A percentile compares a stretch with the other conserved stretches of the same genome.
Conservation (phyloP, 2,888 invertebrate species). For the Cosmia pyralina region DNA sequence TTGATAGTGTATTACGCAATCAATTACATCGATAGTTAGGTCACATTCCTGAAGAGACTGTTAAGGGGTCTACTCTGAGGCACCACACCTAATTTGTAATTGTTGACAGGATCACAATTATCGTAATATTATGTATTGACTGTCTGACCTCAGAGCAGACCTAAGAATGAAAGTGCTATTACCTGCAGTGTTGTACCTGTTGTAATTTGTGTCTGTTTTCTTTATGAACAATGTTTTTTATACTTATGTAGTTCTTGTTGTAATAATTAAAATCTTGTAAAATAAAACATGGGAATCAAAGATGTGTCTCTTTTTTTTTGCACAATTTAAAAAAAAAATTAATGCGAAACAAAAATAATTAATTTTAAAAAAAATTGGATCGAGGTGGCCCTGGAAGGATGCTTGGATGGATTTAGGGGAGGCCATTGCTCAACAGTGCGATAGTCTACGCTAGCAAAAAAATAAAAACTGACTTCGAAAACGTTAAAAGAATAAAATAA, state of each 20-base stretch:
- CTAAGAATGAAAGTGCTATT: background rate
- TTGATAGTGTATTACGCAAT: too few relatives aligned
- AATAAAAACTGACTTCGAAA: too few relatives aligned
- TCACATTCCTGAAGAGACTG: too few relatives aligned
- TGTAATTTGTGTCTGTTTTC: background rate
- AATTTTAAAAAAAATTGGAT: background rate
- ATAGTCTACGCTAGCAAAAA: too few relatives aligned
- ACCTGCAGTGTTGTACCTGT: too few relatives aligned
- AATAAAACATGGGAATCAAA: constrained; percentile 50
- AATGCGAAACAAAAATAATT: background rate
- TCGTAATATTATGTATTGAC: background rate
- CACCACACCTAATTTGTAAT: background rate
- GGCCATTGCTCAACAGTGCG: too few relatives aligned
- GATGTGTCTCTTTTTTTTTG: background rate
- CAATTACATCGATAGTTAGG: background rate
- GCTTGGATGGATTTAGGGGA: too few relatives aligned
- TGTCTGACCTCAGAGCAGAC: constrained; percentile 1
- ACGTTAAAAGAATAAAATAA: too few relatives aligned
- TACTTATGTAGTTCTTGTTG: constrained; percentile 5
- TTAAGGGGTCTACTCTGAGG: background rate
- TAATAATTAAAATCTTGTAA: constrained; percentile 38
- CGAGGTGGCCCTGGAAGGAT: too few relatives aligned
- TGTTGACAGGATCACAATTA: background rate
- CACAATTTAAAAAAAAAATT: background rate
- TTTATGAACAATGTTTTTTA: constrained; percentile 12